Conservation (phyloP, 2,797 vertebrate species). For the Ctenopoma kingsleyae region DNA sequence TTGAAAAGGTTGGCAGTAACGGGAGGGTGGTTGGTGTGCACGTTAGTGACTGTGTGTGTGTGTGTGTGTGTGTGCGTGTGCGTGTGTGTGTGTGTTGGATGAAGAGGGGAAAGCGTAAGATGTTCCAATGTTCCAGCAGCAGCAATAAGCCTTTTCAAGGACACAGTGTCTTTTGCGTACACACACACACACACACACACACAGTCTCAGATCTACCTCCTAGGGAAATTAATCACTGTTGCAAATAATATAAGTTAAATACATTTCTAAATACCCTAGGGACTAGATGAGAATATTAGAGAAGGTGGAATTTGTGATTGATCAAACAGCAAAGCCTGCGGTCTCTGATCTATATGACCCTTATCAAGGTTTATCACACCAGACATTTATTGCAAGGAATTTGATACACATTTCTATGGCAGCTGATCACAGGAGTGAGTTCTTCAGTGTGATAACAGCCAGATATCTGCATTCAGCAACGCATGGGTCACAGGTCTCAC, state of each 20-base stretch:
- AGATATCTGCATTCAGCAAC: slow-evolving; percentile 40
- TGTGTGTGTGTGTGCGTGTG: slow-evolving; percentile 16
- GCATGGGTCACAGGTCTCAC: slow-evolving; percentile 48
- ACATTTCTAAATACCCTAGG: slow-evolving; percentile 63
- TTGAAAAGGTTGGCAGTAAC: slow-evolving; percentile 17
- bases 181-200: slow-evolving; percentile 23
- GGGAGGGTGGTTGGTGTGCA: neutral
- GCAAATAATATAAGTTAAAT: slow-evolving; percentile 69
- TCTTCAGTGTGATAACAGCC: slow-evolving; percentile 36
- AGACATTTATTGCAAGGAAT: slow-evolving; percentile 37
- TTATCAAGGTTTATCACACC: slow-evolving; percentile 59
- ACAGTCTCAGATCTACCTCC: slow-evolving; percentile 54
- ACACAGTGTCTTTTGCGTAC: slow-evolving; percentile 52
- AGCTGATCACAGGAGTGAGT: slow-evolving; percentile 31
- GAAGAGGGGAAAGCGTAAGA: slow-evolving; percentile 43
- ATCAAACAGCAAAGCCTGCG: slow-evolving; percentile 56
- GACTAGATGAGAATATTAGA: slow-evolving; percentile 59
- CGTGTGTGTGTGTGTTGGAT: slow-evolving; percentile 15
- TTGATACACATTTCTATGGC: slow-evolving; percentile 8
- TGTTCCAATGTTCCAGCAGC: slow-evolving; percentile 67
- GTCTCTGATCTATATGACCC: slow-evolving; percentile 59
- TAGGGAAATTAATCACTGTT: slow-evolving; percentile 69
- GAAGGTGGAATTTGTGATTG: slow-evolving; percentile 52
- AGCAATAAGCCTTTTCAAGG: slow-evolving; percentile 77
- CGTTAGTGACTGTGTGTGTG: slow-evolving; percentile 8